Conservation (phyloP, 2,888 invertebrate genomes). For the Ectemnius cavifrons region DNA sequence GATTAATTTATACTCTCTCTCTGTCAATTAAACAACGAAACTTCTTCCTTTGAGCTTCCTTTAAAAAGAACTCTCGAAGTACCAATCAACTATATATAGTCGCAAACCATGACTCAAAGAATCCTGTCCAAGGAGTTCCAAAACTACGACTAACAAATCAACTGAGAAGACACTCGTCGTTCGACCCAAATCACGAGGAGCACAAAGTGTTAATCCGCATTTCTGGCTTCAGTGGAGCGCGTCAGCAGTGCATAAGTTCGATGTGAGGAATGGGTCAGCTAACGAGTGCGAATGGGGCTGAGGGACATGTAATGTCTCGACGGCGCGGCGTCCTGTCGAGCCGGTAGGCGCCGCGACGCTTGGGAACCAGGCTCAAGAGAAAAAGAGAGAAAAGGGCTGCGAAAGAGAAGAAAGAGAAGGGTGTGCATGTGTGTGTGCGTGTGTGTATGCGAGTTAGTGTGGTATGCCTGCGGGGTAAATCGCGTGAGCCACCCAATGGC, state of each 20-base stretch:
- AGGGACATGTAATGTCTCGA: neutral
- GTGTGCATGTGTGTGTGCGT: no score
- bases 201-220: neutral
- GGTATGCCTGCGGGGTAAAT: conserved; percentile 19
- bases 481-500: conserved; percentile 61
- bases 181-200: neutral
- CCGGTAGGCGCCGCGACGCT: conserved; percentile 2
- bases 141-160: neutral
- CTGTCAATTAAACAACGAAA: no score
- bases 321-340: neutral
- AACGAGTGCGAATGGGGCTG: neutral
- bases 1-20: no score
- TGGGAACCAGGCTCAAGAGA: neutral
- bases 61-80: no score
- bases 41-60: no score
- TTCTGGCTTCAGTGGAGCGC: neutral
- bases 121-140: no score
- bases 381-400: neutral
- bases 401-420: no score
- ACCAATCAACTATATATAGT: no score
- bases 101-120: no score
- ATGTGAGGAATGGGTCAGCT: neutral
- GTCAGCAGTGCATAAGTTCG: neutral
- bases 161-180: neutral
- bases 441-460: no score